Evolutionary conservation across 2,888 invertebrate species (phyloP).

Genomic region (Megamerina dolium): DNA sequence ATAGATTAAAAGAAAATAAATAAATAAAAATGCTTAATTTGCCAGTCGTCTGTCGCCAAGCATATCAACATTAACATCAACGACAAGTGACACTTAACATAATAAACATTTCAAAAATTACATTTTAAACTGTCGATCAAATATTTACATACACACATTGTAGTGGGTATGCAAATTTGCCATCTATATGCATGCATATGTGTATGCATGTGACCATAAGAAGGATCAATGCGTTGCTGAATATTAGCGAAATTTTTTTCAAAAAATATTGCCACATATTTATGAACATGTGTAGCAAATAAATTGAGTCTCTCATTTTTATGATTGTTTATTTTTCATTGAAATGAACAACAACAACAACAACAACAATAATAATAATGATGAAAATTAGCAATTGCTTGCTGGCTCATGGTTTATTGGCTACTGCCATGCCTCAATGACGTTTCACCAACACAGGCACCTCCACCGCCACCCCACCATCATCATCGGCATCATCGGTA

Average conservation of each 20-base stretch:
- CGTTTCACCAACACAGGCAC: too few relatives aligned
- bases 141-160: neutral
- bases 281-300: slow-evolving; percentile 29
- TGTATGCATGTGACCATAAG: too few relatives aligned
- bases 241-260: neutral
- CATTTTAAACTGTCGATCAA: slow-evolving; percentile 13
- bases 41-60: neutral
- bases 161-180: neutral
- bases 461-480: too few relatives aligned
- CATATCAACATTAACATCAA: too few relatives aligned
- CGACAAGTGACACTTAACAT: slow-evolving; percentile 1
- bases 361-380: neutral
- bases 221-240: neutral
- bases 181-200: too few relatives aligned
- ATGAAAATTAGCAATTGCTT: neutral
- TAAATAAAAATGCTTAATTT: neutral
- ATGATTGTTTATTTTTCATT: too few relatives aligned
- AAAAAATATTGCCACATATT: slow-evolving; percentile 13
- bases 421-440: too few relatives aligned
- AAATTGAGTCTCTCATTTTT: too few relatives aligned
- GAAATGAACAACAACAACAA: slow-evolving; percentile 11
- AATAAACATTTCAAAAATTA: slow-evolving; percentile 8
- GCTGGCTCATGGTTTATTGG: too few relatives aligned
- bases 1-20: neutral
- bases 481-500: too few relatives aligned